Evolutionary conservation across 2,888 invertebrate species (phyloP), one percentile per base, ranked within the genome.

Genomic region (Camponotus fellah): DNA sequence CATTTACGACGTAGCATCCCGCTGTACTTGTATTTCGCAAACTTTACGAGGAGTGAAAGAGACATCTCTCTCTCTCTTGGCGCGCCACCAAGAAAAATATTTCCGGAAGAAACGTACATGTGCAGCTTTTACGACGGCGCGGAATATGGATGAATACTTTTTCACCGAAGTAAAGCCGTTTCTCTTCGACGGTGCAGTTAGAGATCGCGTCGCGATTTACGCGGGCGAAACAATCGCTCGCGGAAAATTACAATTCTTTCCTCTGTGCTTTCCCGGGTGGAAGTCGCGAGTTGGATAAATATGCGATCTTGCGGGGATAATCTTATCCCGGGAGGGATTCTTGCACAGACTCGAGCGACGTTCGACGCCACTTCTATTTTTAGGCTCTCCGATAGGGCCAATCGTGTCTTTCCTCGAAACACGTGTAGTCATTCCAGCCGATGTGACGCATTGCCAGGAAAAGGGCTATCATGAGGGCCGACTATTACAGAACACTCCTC

Each of bases 71-170:
- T 74, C 72, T 84, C 69, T 84, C 69, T 84, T 90, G 90, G 90
- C 90, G 79, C 81, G 64, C 82, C 26, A 86, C 89, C 90, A 90
- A 88, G 90, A 88, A 85, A 89, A 90, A 90, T 90, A 90, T 87
- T 88, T 85, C 75, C 74, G 84, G 85, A 75, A 76, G 82, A 82
- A 86, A 72, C 84, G 88, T 86, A 85, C 82, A 80, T 71, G 49
- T 53, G 86, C 84, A 62, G 87, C 85, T 86, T 90, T 90, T 86
- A 90, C 82, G 88, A 83, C 72, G 84, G 77, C 62, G 68, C 56
- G 82, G 88, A 90, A 89, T 89, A 89, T 88, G 89, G 85, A 90
- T 89, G 87, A 89, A 89, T 90, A 86, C 83, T 89, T 83, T 87
- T 77, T 60, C 65, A 80, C 49, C 43, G 81, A 84, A 83, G 77